A percentile compares a stretch with the other conserved stretches of the same genome.
phyloP scores from a whole-genome alignment of 2,797 vertebrate species.

The Gallinago solitaria region DNA sequence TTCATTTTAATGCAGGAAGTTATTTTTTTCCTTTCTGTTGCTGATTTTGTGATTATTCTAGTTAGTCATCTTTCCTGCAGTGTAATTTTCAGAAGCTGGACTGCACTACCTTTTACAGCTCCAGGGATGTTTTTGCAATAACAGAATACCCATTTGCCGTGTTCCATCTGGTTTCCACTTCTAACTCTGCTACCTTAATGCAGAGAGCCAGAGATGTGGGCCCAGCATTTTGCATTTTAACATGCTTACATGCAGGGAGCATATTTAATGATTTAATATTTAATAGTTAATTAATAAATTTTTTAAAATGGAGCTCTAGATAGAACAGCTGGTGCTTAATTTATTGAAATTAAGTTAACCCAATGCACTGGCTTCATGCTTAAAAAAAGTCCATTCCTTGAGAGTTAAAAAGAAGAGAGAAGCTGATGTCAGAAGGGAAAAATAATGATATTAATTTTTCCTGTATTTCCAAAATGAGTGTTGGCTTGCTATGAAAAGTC shows the following conservation, averaged over 20 bases:
- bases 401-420: background rate
- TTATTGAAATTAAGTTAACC: background rate
- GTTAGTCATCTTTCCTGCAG: conserved; percentile 2
- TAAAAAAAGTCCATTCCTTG: background rate
- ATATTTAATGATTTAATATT: background rate
- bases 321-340: background rate
- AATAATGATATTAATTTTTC: background rate
- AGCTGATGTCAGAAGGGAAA: background rate
- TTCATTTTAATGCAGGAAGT: background rate
- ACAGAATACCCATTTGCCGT: background rate
- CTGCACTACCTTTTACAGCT: conserved; percentile 14
- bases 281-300: background rate
- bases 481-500: background rate
- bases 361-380: background rate
- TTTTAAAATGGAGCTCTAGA: background rate
- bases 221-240: background rate
- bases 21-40: background rate
- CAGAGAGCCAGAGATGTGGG: background rate
- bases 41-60: conserved; percentile 12
- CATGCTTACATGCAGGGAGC: background rate
- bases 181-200: background rate
- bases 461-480: background rate
- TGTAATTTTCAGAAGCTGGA: background rate
- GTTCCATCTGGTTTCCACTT: conserved; percentile 26
- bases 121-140: background rate